These are phyloP conservation scores for Alfaro cultratus DNA, from an alignment of 2,797 vertebrate species.

Conservation along the genomic window DNA sequence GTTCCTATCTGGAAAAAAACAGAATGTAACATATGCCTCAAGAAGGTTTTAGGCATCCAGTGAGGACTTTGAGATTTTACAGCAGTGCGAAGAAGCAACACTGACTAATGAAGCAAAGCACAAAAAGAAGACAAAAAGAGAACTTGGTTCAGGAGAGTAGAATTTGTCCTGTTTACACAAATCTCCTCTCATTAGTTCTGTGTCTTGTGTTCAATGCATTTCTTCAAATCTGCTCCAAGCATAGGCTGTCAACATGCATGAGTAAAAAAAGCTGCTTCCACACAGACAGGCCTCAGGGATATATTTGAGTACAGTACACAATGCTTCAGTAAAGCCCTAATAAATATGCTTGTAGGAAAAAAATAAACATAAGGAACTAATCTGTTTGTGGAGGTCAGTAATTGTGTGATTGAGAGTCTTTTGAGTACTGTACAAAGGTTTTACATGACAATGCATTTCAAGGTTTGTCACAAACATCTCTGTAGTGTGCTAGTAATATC, in stretches of 20 bases:
- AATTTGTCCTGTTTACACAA: slow-evolving; percentile 46
- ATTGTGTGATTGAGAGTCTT: slow-evolving; percentile 23
- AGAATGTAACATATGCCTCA: slow-evolving; percentile 46
- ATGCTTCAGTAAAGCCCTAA: slow-evolving; percentile 42
- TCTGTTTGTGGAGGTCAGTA: slow-evolving; percentile 30
- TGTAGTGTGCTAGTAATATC: slow-evolving; percentile 7
- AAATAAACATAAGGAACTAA: slow-evolving; percentile 16
- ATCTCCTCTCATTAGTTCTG: slow-evolving; percentile 78
- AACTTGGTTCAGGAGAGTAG: slow-evolving; percentile 21
- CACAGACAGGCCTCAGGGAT: slow-evolving; percentile 57
- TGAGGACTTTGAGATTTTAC: slow-evolving; percentile 58
- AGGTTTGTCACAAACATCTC: slow-evolving; percentile 6
- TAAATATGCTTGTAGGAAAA: slow-evolving; percentile 28
- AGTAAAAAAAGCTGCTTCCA: slow-evolving; percentile 67
- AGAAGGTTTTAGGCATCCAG: slow-evolving; percentile 55
- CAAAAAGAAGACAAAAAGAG: slow-evolving; percentile 52
- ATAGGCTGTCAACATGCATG: slow-evolving; percentile 72
- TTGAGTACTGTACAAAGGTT: slow-evolving; percentile 5
- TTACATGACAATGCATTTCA: slow-evolving; percentile 9
- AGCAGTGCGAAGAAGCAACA: slow-evolving; percentile 66
- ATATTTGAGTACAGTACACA: slow-evolving; percentile 48
- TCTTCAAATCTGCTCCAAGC: slow-evolving; percentile 70
- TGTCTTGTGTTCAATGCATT: slow-evolving; percentile 60
- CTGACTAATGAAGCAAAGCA: slow-evolving; percentile 72
- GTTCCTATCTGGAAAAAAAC: slow-evolving; percentile 54